phyloP scores from a whole-genome alignment of 2,888 invertebrate species.

The Caenorhabditis doughertyi region DNA sequence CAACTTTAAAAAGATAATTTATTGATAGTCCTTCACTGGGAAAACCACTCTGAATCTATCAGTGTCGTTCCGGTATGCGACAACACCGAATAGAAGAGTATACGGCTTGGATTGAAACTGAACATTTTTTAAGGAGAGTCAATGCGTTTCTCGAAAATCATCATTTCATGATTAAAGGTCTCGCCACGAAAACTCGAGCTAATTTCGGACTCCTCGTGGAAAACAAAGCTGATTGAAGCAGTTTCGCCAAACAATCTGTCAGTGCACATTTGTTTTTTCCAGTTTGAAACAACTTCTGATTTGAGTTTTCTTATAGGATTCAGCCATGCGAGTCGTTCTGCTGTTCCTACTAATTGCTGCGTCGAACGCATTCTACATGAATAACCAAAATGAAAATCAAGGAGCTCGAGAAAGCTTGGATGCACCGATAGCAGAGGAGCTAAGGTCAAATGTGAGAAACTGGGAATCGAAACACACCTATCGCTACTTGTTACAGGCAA shows the following conservation, averaged over 20 bases:
- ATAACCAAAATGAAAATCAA: not conserved
- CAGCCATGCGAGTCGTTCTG: not conserved
- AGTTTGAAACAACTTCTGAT: not conserved
- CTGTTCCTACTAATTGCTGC: not conserved
- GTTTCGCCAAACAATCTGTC: not conserved
- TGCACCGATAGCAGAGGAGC: not conserved
- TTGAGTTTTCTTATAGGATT: not conserved
- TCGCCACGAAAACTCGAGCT: constrained; percentile 8
- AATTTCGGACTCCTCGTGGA: constrained; percentile 22
- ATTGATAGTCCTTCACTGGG: too few relatives aligned
- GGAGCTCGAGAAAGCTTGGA: not conserved
- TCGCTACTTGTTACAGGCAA: not conserved
- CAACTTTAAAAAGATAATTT: too few relatives aligned
- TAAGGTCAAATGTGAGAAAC: constrained; percentile 39
- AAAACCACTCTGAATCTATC: too few relatives aligned
- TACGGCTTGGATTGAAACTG: too few relatives aligned
- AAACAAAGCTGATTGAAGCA: not conserved
- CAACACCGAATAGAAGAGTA: too few relatives aligned
- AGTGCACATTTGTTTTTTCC: not conserved
- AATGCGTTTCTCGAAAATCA: too few relatives aligned
- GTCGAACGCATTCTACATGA: constrained; percentile 9
- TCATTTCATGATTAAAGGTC: constrained; percentile 24
- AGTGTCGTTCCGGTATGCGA: too few relatives aligned
- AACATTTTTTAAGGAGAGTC: too few relatives aligned
- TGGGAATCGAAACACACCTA: not conserved